Evolutionary conservation across 2,888 invertebrate species (phyloP).

Genomic region (Trichogramma evanescens): DNA sequence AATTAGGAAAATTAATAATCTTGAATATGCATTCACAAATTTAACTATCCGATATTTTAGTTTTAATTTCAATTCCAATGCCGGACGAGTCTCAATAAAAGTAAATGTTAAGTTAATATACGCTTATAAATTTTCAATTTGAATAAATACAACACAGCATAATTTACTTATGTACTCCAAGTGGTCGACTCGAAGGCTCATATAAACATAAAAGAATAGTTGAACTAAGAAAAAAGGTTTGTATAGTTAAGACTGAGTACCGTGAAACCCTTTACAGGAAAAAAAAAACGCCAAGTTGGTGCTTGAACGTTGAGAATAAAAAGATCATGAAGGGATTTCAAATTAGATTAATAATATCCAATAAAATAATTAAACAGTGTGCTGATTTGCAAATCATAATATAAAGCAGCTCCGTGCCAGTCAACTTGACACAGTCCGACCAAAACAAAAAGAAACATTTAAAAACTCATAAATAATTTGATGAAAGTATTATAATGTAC

Average conservation of each 20-base stretch:
- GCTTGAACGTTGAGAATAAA: slow-evolving; percentile 1
- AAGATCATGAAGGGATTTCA: not conserved
- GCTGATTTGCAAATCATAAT: slow-evolving; percentile 18
- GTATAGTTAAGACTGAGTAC: slow-evolving; percentile 11
- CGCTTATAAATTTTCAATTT: too few species aligned
- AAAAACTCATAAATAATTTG: slow-evolving; percentile 2
- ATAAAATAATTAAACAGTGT: slow-evolving; percentile 21
- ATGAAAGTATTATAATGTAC: slow-evolving; percentile 3
- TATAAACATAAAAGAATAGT: slow-evolving; percentile 7
- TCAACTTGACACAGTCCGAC: slow-evolving; percentile 10
- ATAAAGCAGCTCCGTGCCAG: slow-evolving; percentile 15
- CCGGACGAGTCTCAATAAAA: too few species aligned
- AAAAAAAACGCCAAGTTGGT: slow-evolving; percentile 18
- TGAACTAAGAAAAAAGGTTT: slow-evolving; percentile 2
- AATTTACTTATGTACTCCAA: too few species aligned
- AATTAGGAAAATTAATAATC: too few species aligned
- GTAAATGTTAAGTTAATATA: too few species aligned
- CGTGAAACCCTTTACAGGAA: slow-evolving; percentile 14
- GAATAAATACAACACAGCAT: too few species aligned
- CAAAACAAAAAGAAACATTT: not conserved
- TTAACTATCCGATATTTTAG: too few species aligned
- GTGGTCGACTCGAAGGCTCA: not conserved
- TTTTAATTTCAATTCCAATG: too few species aligned
- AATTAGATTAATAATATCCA: slow-evolving; percentile 12
- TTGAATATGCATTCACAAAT: too few species aligned